A percentile compares a stretch with the other conserved stretches of the same genome.
Conservation (phyloP, 2,888 invertebrate species). For the Campaea margaritaria region DNA sequence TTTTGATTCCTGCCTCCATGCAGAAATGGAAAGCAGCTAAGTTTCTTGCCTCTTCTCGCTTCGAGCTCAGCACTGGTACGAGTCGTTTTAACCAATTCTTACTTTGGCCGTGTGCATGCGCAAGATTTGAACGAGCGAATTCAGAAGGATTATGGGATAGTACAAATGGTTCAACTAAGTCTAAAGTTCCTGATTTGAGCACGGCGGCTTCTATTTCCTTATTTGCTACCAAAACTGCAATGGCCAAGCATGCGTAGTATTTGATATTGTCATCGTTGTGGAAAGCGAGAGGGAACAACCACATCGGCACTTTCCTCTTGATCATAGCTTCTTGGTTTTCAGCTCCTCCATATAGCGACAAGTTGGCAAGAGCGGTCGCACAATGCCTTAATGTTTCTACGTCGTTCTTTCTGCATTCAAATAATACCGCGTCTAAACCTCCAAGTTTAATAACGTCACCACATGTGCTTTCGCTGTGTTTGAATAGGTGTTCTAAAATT, state of each 20-base stretch:
- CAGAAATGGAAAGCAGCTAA: constrained; percentile 99
- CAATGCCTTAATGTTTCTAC: constrained; percentile 97
- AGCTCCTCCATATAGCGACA: constrained; percentile 97
- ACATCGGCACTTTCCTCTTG: constrained; percentile 96
- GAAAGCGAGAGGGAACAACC: constrained; percentile 99
- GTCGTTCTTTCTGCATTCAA: constrained; percentile 97
- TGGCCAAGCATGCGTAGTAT: constrained; percentile 99
- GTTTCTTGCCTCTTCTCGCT: constrained; percentile 97
- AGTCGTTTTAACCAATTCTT: constrained; percentile 97
- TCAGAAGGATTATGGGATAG: constrained; percentile 97
- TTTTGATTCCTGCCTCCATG: constrained; percentile 99
- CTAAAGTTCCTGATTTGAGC: constrained; percentile 97
- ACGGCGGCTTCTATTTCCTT: constrained; percentile 99
- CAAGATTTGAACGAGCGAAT: constrained; percentile 96
- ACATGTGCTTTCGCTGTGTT: constrained; percentile 98
- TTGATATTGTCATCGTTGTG: constrained; percentile 98
- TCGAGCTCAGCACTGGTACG: constrained; percentile 97
- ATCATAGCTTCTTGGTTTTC: constrained; percentile 99
- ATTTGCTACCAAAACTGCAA: constrained; percentile 97
- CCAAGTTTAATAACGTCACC: constrained; percentile 96
- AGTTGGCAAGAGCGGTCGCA: constrained; percentile 97
- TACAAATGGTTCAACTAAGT: constrained; percentile 98
- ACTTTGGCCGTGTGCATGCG: constrained; percentile 98
- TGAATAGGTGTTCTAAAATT: constrained; percentile 96
- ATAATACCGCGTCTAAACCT: constrained; percentile 97